Evolutionary conservation across 2,888 invertebrate species (phyloP).

Genomic region (Chesias legatella): DNA sequence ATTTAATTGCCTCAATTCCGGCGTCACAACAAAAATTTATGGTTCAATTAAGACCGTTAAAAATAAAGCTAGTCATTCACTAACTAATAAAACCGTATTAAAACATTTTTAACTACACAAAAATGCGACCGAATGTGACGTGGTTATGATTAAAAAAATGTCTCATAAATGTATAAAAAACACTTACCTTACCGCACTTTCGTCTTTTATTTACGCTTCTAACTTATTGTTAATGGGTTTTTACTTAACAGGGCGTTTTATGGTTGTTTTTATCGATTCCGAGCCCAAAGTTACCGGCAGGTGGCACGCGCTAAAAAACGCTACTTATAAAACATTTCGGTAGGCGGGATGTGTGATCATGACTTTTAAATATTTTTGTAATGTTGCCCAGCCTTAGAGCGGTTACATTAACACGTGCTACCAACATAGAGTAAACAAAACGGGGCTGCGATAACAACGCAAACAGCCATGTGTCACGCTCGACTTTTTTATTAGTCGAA

Average conservation of each 20-base stretch:
- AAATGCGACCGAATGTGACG: slow-evolving; percentile 24
- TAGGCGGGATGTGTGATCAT: slow-evolving; percentile 39
- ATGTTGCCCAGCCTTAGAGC: slow-evolving; percentile 34
- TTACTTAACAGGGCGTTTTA: slow-evolving; percentile 53
- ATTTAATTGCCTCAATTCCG: slow-evolving; percentile 28
- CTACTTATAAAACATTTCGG: slow-evolving; percentile 19
- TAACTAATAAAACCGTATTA: slow-evolving; percentile 26
- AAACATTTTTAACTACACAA: slow-evolving; percentile 25
- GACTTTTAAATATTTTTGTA: slow-evolving; percentile 40
- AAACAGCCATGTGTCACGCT: slow-evolving; percentile 46
- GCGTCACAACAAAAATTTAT: slow-evolving; percentile 32
- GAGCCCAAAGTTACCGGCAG: slow-evolving; percentile 34
- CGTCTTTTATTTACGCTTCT: slow-evolving; percentile 47
- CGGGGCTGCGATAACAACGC: slow-evolving; percentile 29
- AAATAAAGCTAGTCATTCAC: slow-evolving; percentile 34
- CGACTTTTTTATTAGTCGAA: slow-evolving; percentile 40
- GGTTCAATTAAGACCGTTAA: slow-evolving; percentile 34
- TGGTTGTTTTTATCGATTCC: slow-evolving; percentile 50
- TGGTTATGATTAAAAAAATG: slow-evolving; percentile 30
- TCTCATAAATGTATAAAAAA: slow-evolving; percentile 25
- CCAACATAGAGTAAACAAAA: slow-evolving; percentile 46
- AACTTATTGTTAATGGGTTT: slow-evolving; percentile 61
- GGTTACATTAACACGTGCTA: slow-evolving; percentile 63
- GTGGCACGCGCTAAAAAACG: slow-evolving; percentile 42
- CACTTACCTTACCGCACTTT: slow-evolving; percentile 31